Evolutionary conservation across 2,888 invertebrate species (phyloP).

Genomic region (Diarsia dahlii): DNA sequence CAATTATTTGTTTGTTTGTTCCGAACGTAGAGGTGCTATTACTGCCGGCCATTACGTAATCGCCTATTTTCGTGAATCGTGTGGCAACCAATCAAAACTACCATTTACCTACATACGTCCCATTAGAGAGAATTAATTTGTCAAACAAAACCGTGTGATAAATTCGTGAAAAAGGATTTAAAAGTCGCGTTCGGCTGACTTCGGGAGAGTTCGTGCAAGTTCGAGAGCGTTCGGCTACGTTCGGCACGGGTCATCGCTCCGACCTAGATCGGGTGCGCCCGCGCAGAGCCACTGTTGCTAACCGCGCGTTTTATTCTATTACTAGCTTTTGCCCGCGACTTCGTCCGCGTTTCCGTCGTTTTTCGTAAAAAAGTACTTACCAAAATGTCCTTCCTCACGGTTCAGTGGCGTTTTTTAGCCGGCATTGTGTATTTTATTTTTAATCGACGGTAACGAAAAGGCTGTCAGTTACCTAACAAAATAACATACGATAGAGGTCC

Average conservation of each 20-base stretch:
- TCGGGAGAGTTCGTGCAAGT: slow-evolving; percentile 54
- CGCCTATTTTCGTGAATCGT: slow-evolving; percentile 42
- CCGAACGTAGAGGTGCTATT: slow-evolving; percentile 33
- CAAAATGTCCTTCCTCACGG: no score
- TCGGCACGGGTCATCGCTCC: slow-evolving; percentile 79
- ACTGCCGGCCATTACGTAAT: slow-evolving; percentile 54
- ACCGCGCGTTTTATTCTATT: slow-evolving; percentile 65
- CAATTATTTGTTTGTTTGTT: slow-evolving; percentile 66
- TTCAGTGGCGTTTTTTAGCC: no score
- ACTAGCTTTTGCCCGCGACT: no score
- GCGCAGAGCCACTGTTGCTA: slow-evolving; percentile 69
- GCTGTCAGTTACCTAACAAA: no score
- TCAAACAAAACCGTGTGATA: slow-evolving; percentile 60
- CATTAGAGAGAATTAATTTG: slow-evolving; percentile 65
- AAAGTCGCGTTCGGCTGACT: slow-evolving; percentile 49
- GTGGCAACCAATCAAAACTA: slow-evolving; percentile 57
- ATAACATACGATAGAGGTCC: no score
- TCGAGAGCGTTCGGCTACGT: slow-evolving; percentile 67
- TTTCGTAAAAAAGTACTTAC: no score
- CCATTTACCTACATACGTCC: slow-evolving; percentile 61
- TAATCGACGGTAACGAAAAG: no score
- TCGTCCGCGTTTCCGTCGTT: no score
- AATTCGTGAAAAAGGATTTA: slow-evolving; percentile 55
- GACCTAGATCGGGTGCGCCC: slow-evolving; percentile 76
- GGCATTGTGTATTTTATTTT: no score